Base-by-base conservation (phyloP, 2,113 vertebrate species). In the Columba livia region DNA sequence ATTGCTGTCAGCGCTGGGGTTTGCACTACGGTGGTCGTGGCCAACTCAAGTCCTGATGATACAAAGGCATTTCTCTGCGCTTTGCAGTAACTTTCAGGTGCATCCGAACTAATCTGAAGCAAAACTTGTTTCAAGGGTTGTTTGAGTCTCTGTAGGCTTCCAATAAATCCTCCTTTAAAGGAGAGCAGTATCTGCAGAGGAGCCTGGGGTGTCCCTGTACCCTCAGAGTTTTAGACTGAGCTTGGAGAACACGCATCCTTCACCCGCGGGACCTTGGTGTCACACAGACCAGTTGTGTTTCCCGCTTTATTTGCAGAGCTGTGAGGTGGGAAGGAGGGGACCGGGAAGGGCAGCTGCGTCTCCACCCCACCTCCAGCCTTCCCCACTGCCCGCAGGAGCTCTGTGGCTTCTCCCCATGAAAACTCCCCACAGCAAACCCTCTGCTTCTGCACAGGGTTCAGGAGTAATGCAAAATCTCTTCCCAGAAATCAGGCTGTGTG, bases 221-320 rank as follows among this genome's bases (percentile, higher is more conserved):
- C 9, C 36, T 85, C 19, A 1, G 0, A 20, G 21, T 31, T 74
- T 73, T 42, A 61, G 50, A 6, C 2, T 5, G 21, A 38, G 31
- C 24, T 65, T 61, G 31, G 66, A 44, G 69, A 56, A 72, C 8
- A 0, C 1, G 1, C 10, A 6, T 21, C 26, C 12, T 5, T 34
- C 34, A 28, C 10, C 38, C 28, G 48, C 7, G 29, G 1, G 3
- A 2, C 28, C 23, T 47, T 15, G 8, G 4, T 0, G 1, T 57
- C 40, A 5, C 24, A 8, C 25, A 18, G 28, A 9, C 1, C 4
- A 19, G 19, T 6, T 40, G 25, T n/a, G 14, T 21, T 70, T 34
- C 24, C n/a, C 36, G 12, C n/a, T 57, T 28, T 7, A 0, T 40
- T 47, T 80, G 44, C 7, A 15, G 61, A 72, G 44, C 65, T 50